These are phyloP conservation scores for Pomatostomus ruficeps DNA, from an alignment of 2,113 vertebrate species.

Conservation along the genomic window DNA sequence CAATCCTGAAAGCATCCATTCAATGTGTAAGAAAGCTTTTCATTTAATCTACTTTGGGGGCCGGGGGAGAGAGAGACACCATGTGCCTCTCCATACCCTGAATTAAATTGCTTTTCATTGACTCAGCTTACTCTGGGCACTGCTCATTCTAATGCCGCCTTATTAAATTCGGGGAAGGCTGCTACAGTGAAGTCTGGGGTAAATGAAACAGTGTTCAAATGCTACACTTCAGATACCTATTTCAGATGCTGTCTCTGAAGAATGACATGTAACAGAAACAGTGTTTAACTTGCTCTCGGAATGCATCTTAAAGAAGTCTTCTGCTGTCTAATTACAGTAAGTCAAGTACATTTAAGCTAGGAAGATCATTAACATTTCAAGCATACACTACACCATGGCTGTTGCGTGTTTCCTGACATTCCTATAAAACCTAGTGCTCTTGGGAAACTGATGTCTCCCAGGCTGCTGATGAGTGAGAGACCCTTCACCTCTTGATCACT, in stretches of 20 bases:
- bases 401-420: background rate
- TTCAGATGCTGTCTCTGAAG: constrained; percentile 24
- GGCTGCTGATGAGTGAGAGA: background rate
- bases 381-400: background rate
- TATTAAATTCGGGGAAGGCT: constrained; percentile 16
- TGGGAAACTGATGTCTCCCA: background rate
- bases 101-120: constrained; percentile 41
- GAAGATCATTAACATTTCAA: constrained; percentile 26
- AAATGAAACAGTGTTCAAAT: background rate
- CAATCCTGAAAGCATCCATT: background rate
- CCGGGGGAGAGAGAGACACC: background rate
- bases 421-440: background rate
- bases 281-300: background rate
- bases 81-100: background rate
- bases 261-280: constrained; percentile 19
- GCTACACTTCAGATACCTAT: background rate
- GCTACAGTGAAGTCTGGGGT: background rate
- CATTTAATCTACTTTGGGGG: background rate
- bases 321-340: constrained; percentile 20
- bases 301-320: background rate
- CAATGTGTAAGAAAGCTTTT: background rate
- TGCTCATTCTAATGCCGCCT: background rate
- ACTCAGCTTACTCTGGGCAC: constrained; percentile 3
- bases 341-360: background rate
- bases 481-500: background rate